Evolutionary conservation across 2,888 invertebrate species (phyloP).

Genomic region (Nymphalis polychloros): DNA sequence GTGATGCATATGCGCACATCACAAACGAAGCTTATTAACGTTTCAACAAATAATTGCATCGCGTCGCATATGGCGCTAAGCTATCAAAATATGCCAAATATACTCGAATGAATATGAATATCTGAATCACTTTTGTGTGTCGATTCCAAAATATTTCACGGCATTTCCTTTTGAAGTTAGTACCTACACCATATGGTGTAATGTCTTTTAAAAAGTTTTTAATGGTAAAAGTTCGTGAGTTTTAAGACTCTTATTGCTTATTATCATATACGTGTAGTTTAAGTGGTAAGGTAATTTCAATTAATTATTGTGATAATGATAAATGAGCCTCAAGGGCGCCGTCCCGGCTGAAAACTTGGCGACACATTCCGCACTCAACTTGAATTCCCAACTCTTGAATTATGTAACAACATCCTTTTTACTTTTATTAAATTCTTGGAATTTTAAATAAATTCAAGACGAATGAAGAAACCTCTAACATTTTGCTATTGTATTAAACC

Average conservation of each 20-base stretch:
- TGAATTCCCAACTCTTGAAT: conserved; percentile 62
- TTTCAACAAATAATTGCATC: conserved; percentile 15
- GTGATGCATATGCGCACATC: conserved; percentile 40
- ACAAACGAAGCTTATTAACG: conserved; percentile 20
- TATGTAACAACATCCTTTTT: conserved; percentile 58
- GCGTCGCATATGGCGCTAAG: conserved; percentile 8
- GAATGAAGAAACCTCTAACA: conserved; percentile 45
- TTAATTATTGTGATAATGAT: conserved; percentile 72
- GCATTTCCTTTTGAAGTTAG: no score
- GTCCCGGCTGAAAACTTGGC: conserved; percentile 65
- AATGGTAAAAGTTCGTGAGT: neutral
- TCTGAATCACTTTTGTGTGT: no score
- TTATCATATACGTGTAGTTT: conserved; percentile 46
- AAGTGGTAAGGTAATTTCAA: conserved; percentile 67
- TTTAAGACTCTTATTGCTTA: neutral
- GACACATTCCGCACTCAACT: conserved; percentile 58
- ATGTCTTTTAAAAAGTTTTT: neutral
- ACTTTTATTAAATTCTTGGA: conserved; percentile 56
- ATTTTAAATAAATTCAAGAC: conserved; percentile 48
- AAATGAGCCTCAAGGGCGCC: conserved; percentile 67
- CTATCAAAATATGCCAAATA: conserved; percentile 5
- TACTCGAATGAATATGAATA: conserved; percentile 1
- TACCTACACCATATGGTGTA: neutral
- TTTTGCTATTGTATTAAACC: no score
- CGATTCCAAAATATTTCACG: no score